Base-by-base conservation (phyloP, 2,113 vertebrate genomes). In the rat (Rattus norvegicus) region DNA sequence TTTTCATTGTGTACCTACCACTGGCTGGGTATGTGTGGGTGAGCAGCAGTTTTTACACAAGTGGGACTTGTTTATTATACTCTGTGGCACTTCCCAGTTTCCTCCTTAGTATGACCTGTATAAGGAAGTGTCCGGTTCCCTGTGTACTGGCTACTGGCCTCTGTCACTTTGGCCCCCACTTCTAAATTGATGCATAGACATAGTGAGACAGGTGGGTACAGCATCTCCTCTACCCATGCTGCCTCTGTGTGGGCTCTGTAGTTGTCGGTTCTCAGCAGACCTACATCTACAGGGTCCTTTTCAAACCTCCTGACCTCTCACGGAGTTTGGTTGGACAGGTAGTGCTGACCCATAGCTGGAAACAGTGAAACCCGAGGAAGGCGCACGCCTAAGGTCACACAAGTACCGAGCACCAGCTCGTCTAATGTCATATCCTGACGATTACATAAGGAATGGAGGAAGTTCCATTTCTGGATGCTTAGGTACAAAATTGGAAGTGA, bases 401-500 rank as follows among this genome's bases (percentile, higher is more conserved):
- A 77, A 12, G 76, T 89, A 30, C 36, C 2, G 73, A 80, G 80
- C 5, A 33, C 75, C 69, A 56, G 79, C 76, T 83, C 59, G 54
- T 92, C 69, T 89, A 36, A 80, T 49, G 52, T 52, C 43, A 26
- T 61, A 63, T 70, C 88, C 88, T 81, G 76, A 73, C 93, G 81
- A n/a, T 96, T 36, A 90, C 0, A 4, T 95, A 93, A 97, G 93
- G 70, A 65, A 2, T 49, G 56, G 93, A 94, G 73, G 86, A 61
- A 90, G 72, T 96, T 7, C 88, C 83, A 11, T 94, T 97, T 96
- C 95, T 97, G 96, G 79, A 95, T 49, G 93, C 81, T 61, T 56
- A 26, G n/a, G 39, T 14, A 76, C 22, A 43, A 61, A 90, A 86
- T 94, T 83, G 36, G 69, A 92, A 79, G 1, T 30, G 90, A 97